Evolutionary conservation across 2,113 vertebrate species (phyloP), one percentile per base, ranked within the genome.

Genomic region (Cathartes aura): DNA sequence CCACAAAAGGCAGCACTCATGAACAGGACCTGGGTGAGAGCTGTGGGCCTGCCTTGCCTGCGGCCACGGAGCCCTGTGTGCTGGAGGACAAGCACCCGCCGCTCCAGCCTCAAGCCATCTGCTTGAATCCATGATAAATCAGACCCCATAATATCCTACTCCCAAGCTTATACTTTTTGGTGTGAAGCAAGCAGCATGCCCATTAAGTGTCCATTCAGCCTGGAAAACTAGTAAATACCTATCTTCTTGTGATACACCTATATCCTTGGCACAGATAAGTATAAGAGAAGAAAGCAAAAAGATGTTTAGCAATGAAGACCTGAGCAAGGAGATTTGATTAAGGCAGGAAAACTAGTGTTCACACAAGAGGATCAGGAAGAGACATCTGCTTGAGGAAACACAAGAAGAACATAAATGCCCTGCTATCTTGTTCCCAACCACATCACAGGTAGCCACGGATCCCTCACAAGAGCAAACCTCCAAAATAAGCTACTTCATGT

Each of bases 31-130:
- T 30, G 58, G 34, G 17, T 53, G 40, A 56, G 58, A 62, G 56
- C 7, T n/a, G 24, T 72, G 64, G 32, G 8, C 20, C 68, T 74
- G 84, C 64, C 55, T 34, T 36, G 27, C 56, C 78, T n/a, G 48
- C 0, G 3, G 62, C 30, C 45, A 32, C 22, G 21, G 34, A 53
- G 67, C 26, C 48, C 38, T 3, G 2, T 2, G 32, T 0, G 0
- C 58, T 30, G 45, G 17, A 59, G 17, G 56, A 16, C 3, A 5
- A 36, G 48, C 12, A 43, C 12, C 8, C 0, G 0, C 23, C 5
- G 0, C 23, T 60, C 64, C 87, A 63, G 29, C 22, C 12, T 82
- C 24, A 14, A 23, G 29, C 47, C 68, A 34, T 48, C 72, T 78
- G 78, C 82, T 47, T 32, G 62, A n/a, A 66, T 43, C 29, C 53